Conservation (phyloP, 1,140 invertebrate species). For the Lordiphosa clarofinis region DNA sequence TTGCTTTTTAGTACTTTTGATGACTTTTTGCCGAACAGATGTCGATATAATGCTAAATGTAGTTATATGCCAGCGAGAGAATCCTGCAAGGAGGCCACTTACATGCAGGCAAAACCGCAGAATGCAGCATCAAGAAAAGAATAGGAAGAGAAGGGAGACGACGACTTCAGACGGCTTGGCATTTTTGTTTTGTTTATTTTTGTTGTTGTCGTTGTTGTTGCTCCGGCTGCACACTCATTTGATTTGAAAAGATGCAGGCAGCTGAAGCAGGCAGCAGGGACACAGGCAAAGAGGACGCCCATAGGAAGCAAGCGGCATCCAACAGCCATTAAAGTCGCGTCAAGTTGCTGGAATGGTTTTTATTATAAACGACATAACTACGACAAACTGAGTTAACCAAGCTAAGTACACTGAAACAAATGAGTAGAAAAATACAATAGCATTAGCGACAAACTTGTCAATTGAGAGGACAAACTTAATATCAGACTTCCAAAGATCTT, state of each 20-base stretch:
- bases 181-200: conserved; percentile 34
- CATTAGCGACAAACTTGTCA: neutral
- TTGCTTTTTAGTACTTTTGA: conserved; percentile 78
- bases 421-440: neutral
- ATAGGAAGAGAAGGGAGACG: conserved; percentile 24
- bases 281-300: neutral
- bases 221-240: conserved; percentile 52
- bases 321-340: conserved; percentile 73
- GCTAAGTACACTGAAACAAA: conserved; percentile 25
- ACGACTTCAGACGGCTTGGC: conserved; percentile 38
- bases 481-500: too few relatives aligned
- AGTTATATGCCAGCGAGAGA: conserved; percentile 67
- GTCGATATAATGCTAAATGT: conserved; percentile 78
- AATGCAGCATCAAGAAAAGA: conserved; percentile 36
- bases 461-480: too few relatives aligned
- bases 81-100: conserved; percentile 60
- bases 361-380: conserved; percentile 78
- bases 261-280: conserved; percentile 14
- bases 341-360: conserved; percentile 59
- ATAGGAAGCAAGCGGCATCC: conserved; percentile 15
- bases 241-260: conserved; percentile 70
- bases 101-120: conserved; percentile 63
- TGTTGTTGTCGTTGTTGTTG: conserved; percentile 30
- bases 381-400: conserved; percentile 72
- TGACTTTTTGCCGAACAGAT: conserved; percentile 77